These are phyloP conservation scores for Trichomalopsis sarcophagae DNA, from an alignment of 1,140 invertebrate genomes.

Conservation along the genomic window DNA sequence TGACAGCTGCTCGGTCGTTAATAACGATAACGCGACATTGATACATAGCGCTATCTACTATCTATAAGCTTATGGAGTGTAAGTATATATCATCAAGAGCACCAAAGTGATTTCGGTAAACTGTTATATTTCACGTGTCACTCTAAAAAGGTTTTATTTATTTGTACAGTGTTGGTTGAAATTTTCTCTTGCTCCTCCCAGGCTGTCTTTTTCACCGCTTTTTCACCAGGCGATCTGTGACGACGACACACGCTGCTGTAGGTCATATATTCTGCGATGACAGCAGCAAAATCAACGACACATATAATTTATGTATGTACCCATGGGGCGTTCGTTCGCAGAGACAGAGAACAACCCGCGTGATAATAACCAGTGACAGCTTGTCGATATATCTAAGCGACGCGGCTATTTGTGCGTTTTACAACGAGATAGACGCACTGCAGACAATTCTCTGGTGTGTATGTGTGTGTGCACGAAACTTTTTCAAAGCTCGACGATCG, in stretches of 20 bases:
- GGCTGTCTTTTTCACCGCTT: background rate
- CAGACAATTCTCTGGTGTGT: background rate
- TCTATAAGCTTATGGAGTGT: background rate
- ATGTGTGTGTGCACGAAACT: background rate
- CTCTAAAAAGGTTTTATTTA: constrained; percentile 21
- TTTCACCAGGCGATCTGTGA: background rate
- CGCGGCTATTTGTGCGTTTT: background rate
- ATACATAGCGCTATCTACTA: background rate
- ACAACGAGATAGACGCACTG: background rate
- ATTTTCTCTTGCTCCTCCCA: background rate
- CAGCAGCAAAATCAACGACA: background rate
- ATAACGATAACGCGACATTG: background rate
- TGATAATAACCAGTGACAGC: background rate
- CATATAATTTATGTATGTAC: background rate
- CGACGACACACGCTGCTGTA: background rate
- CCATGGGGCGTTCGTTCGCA: background rate
- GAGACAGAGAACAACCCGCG: constrained; percentile 6
- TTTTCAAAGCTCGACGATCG: background rate
- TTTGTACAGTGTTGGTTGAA: constrained; percentile 20
- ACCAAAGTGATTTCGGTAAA: background rate
- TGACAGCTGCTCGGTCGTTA: background rate
- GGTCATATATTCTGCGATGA: background rate
- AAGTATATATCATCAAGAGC: background rate
- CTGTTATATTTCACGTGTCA: constrained; percentile 6
- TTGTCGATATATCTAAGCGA: constrained; percentile 23